These are phyloP conservation scores for Thera obeliscata DNA, from an alignment of 2,888 invertebrate genomes.

Conservation along the genomic window DNA sequence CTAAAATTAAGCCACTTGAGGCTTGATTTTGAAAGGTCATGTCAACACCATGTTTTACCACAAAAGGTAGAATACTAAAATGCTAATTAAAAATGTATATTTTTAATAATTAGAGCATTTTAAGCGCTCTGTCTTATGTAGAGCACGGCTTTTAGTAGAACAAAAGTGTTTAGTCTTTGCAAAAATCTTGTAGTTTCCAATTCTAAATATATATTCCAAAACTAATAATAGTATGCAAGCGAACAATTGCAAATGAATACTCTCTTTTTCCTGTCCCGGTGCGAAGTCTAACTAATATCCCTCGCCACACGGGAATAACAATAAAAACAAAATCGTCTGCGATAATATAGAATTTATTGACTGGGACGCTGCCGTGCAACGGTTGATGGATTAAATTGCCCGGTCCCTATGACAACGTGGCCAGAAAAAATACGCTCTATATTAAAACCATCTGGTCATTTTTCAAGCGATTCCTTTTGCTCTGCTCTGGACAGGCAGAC, in stretches of 20 bases:
- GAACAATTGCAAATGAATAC: conserved; percentile 8
- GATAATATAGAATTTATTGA: conserved; percentile 82
- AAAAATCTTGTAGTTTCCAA: too few species aligned
- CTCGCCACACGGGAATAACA: conserved; percentile 64
- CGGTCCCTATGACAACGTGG: conserved; percentile 83
- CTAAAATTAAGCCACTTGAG: too few species aligned
- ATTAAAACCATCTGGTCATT: conserved; percentile 84
- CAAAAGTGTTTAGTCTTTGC: too few species aligned
- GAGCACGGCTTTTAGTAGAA: too few species aligned
- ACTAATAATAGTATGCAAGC: not conserved
- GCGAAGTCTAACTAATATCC: conserved; percentile 60
- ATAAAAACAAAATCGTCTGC: conserved; percentile 79
- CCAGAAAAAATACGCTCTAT: conserved; percentile 81
- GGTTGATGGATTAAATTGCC: conserved; percentile 85
- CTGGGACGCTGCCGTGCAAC: conserved; percentile 70
- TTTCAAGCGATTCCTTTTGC: conserved; percentile 84
- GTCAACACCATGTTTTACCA: too few species aligned
- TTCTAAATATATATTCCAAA: too few species aligned
- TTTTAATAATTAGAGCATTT: too few species aligned
- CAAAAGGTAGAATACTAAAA: too few species aligned
- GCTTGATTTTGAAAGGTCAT: too few species aligned
- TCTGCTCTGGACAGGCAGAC: conserved; percentile 74
- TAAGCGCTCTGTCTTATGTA: too few species aligned
- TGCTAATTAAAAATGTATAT: too few species aligned
- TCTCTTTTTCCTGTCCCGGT: conserved; percentile 11